Evolutionary conservation across 2,797 vertebrate genomes (phyloP), one percentile per base, ranked within the genome.

Genomic region (Eutrigla gurnardus): DNA sequence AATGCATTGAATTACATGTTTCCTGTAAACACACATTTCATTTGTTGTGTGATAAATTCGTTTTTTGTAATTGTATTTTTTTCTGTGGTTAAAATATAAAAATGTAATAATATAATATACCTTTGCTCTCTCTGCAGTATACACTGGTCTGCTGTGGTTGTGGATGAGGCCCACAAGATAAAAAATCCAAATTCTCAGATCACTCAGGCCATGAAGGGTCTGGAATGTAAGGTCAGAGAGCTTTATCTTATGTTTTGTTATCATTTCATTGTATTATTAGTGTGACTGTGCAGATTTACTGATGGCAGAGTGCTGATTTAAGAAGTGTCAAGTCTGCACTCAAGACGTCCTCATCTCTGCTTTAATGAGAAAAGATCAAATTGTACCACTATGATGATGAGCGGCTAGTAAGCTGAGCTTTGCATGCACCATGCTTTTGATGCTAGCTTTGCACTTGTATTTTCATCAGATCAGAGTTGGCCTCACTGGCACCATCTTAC

Each of bases 101-200:
- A 25, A 25, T 25, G 1, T 25, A 25, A 25, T 25, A 25, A 25
- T 25, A 25, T 25, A 25, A 25, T 25, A 25, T 49, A 35, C 8
- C 2, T 57, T 13, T 83, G 32, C 2, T n/a, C 7, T 70, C 35
- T 11, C 39, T 76, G 39, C 88, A 99, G 98, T 74, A 85, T 97
- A 72, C 89, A 96, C 42, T 99, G 98, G 98, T 96, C 95, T 73
- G 97, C 96, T 84, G 89, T 99, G 62, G 94, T 99, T 87, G 97
- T 97, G 55, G 98, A 99, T 53, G 98, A 99, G 93, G 97, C 93
- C 40, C 98, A 99, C 42, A 97, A 96, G 93, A 96, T 99, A 86
- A 99, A 98, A 93, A 99, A 99, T 89, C 96, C 96, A 69, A 98
- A 95, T 73, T 94, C 98, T 58, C 96, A 96, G 85, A 94, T 99